A percentile compares a stretch with the other conserved stretches of the same genome.
Evolutionary conservation across 2,113 vertebrate genomes (phyloP).

Genomic region (Fregetta grallaria): DNA sequence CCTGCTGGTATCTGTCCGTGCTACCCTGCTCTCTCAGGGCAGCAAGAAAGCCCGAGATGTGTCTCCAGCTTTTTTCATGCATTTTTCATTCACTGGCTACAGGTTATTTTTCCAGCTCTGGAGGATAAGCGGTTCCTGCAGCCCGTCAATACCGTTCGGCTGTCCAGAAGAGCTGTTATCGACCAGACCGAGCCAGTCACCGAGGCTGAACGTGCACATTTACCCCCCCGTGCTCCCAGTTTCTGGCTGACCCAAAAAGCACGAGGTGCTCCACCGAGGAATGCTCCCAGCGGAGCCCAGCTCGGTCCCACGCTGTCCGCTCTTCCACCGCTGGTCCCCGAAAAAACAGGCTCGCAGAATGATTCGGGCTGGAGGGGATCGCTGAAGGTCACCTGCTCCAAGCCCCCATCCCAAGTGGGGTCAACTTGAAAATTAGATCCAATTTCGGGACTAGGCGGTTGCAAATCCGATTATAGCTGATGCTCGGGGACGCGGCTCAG

Average conservation of each 20-base stretch:
- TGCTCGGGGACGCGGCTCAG: neutral
- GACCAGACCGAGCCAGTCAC: neutral
- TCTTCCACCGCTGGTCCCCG: neutral
- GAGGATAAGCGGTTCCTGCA: neutral
- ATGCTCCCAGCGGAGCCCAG: neutral
- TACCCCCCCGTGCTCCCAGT: neutral
- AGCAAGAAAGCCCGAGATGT: neutral
- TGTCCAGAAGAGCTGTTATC: neutral
- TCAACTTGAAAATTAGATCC: neutral
- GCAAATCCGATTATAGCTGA: neutral
- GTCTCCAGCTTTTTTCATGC: neutral
- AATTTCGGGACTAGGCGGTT: neutral
- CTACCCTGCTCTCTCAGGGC: neutral
- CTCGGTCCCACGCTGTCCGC: rapidly evolving
- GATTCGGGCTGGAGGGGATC: neutral
- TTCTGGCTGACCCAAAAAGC: neutral
- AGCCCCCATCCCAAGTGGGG: too few relatives aligned
- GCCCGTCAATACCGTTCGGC: neutral
- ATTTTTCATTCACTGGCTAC: neutral
- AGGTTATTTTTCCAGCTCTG: neutral
- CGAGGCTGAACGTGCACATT: neutral
- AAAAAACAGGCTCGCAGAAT: neutral
- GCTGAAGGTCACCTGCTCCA: neutral
- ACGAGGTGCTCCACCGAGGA: neutral
- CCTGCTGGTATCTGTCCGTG: neutral